Percentiles rank a stretch among this genome's conserved stretches.
Conservation (phyloP, 2,888 invertebrate species). For the Melangyna quadrimaculata region DNA sequence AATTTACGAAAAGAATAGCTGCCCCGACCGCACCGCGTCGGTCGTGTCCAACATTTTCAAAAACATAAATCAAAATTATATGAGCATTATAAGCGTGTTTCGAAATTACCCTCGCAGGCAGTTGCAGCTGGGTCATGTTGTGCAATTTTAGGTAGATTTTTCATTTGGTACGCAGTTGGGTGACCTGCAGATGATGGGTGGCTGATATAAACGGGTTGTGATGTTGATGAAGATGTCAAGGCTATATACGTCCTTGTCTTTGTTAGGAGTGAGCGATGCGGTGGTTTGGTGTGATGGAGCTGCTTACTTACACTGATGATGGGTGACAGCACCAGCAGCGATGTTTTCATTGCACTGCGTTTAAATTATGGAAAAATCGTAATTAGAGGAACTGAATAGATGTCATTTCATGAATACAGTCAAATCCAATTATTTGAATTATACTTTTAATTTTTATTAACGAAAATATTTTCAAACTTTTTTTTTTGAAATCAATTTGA, state of each 20-base stretch:
- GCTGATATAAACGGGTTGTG: not conserved
- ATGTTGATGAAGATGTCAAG: not conserved
- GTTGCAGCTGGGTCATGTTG: constrained; percentile 16
- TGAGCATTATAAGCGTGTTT: not conserved
- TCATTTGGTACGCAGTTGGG: not conserved
- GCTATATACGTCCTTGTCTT: not conserved
- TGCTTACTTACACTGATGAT: not conserved
- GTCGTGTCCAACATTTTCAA: not conserved
- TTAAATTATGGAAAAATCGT: not conserved
- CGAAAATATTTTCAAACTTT: no score
- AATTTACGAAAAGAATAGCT: not conserved
- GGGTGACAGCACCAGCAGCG: not conserved
- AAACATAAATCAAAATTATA: constrained; percentile 21
- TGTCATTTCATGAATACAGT: not conserved
- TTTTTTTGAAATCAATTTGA: no score
- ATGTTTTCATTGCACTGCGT: not conserved
- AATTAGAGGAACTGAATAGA: not conserved
- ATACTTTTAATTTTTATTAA: no score
- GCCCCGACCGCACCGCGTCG: no score
- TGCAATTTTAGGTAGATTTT: constrained; percentile 8
- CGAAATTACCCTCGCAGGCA: not conserved
- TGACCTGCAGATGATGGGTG: not conserved
- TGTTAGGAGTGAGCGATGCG: not conserved
- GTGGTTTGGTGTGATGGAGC: not conserved
- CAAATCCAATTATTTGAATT: not conserved